Evolutionary conservation across 2,888 invertebrate species (phyloP), one percentile per base, ranked within the genome.

Genomic region (Bibio marci): DNA sequence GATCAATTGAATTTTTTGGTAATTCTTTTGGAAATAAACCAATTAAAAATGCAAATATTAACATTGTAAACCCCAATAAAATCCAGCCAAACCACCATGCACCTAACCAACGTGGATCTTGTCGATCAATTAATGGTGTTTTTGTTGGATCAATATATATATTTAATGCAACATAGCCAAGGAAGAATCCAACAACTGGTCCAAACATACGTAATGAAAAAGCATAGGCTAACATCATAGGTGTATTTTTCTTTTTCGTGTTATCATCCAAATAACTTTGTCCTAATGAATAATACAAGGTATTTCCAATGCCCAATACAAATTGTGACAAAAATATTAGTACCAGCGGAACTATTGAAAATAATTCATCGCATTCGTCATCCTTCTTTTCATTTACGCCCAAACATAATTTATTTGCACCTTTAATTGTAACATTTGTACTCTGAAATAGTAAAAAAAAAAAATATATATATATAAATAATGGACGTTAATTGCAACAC

Each of bases 11-110:
- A n/a, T 27, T 26, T 22, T 58, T 54, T 2, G 66, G 67, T 39
- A 72, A 54, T 43, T 67, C 59, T 34, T 65, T 62, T 1, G 80
- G 80, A 48, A 78, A 80, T 49, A 75, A 62, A 2, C 73, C 72
- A 43, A 80, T 67, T 2, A 78, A 57, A 12, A 73, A 51, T 0
- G 74, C 66, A 43, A 76, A 70, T 15, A 74, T 46, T 14, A 71
- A 57, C 68, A 76, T 73, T 1, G 70, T 53, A 0, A 58, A 52
- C 11, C 63, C 62, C 10, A 63, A 45, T 26, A 70, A 59, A 18
- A 69, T 63, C 71, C 71, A 71, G 12, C 75, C 79, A n/a, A 79
- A 58, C 80, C 80, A 80, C 79, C 79, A 80, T 10, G 80, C 79
- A 15, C 80, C 80, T 46, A 62, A 6, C 79, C 79, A 80, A 46